Percentiles rank a stretch among this genome's conserved stretches.
Evolutionary conservation across 2,888 invertebrate genomes (phyloP).

Genomic region (Cosmopolites sordidus): DNA sequence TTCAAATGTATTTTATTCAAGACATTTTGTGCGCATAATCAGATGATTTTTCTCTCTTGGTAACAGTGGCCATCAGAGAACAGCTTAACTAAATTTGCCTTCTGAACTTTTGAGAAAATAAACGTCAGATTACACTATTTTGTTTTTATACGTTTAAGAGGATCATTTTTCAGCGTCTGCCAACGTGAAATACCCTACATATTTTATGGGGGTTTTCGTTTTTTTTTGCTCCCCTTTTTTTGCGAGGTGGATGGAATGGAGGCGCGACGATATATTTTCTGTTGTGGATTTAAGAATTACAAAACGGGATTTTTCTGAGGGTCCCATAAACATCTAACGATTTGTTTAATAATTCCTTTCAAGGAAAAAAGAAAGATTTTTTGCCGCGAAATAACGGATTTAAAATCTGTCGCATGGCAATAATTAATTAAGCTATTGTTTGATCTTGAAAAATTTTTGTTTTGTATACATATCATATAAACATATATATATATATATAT

Average conservation of each 20-base stretch:
- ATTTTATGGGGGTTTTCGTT: constrained; percentile 18
- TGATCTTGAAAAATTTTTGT: no score
- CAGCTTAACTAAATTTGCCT: constrained; percentile 27
- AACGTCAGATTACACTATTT: constrained; percentile 26
- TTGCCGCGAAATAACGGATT: no score
- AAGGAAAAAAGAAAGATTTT: no score
- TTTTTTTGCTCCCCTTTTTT: constrained; percentile 3
- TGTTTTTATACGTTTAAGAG: constrained; percentile 23
- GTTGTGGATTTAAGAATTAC: constrained; percentile 1
- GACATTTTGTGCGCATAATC: constrained; percentile 7
- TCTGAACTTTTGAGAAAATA: constrained; percentile 22
- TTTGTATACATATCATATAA: no score
- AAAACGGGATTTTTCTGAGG: not conserved
- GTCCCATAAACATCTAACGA: no score
- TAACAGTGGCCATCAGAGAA: constrained; percentile 6
- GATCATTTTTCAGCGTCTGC: constrained; percentile 19
- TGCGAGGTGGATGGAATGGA: not conserved
- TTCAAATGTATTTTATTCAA: constrained; percentile 5
- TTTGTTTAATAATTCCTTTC: no score
- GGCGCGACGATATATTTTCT: not conserved
- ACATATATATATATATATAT: no score
- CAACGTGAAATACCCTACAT: constrained; percentile 15
- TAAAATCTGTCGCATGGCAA: no score
- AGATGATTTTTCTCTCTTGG: constrained; percentile 10
- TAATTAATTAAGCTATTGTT: no score